A percentile compares a stretch with the other conserved stretches of the same genome.
phyloP scores from a whole-genome alignment of 2,888 invertebrate species.

The Merodon equestris region DNA sequence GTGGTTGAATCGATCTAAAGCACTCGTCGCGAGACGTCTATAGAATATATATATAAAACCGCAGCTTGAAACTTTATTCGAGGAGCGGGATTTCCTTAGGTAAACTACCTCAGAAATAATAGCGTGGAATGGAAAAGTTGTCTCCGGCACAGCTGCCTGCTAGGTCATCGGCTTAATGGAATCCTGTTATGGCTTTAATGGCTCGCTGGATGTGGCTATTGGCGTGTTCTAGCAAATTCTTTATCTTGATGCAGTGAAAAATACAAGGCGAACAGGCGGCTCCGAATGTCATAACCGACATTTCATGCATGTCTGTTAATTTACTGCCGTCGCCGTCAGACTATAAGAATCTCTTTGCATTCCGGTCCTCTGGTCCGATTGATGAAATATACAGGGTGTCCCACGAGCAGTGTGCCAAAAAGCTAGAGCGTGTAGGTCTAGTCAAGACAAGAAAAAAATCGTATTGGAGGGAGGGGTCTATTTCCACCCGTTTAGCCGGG shows the following conservation, averaged over 20 bases:
- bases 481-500: no score
- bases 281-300: not conserved
- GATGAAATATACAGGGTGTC: no score
- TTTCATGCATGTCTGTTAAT: not conserved
- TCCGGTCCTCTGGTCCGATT: not conserved
- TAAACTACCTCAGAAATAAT: conserved; percentile 6
- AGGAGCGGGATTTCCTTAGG: conserved; percentile 18
- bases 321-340: not conserved
- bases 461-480: no score
- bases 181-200: no score
- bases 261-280: not conserved
- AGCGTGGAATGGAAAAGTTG: no score
- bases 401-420: no score
- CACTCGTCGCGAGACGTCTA: not conserved
- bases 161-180: no score
- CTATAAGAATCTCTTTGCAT: not conserved
- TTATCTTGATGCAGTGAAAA: not conserved
- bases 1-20: conserved; percentile 33
- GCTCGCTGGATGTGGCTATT: no score
- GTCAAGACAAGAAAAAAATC: no score
- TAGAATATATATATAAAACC: conserved; percentile 20
- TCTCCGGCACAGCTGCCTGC: no score
- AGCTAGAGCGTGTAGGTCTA: no score
- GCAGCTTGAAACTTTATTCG: conserved; percentile 33
- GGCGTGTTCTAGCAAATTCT: not conserved